Base-by-base conservation (phyloP, 2,797 vertebrate species). In the Lycodopsis pacificus region DNA sequence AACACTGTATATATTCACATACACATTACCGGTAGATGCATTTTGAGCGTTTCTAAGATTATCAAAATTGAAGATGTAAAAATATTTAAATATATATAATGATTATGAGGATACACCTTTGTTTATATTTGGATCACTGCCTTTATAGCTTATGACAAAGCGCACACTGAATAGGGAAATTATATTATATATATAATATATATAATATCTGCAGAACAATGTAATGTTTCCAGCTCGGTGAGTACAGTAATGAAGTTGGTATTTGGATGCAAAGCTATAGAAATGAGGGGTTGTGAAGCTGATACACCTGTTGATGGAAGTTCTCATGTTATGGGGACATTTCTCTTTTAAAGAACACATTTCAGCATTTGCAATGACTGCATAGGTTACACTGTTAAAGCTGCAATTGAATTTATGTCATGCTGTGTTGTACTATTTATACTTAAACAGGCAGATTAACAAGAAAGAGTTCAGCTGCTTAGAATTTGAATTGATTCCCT, bases 201-300 rank as follows among this genome's bases (percentile, higher is more conserved):
- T n/a, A 65, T n/a, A 57, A 44, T 14, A 14, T 73, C 80, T 73
- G 62, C 46, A 69, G 65, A 9, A 30, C 49, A 42, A 44, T 48
- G 54, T 65, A 3, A 80, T 56, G 46, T 83, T 76, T 80, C 58
- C 69, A 65, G 75, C 38, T 70, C 38, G 36, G 61, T 66, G 67
- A 63, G 63, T 12, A 2, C 73, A 68, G 71, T 81, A 81, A 81
- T 84, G 80, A 76, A 76, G 75, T 71, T 20, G 71, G 58, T 88
- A 80, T 84, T 77, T 86, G 72, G 69, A 79, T 53, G 69, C 69
- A 78, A 69, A 81, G 59, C 44, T 75, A 40, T 9, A 53, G 17
- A 77, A 74, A 15, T 22, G 49, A 76, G 27, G 7, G 22, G 65
- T 58, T 7, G 59, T 58, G 72, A 73, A 36, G 53, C 38, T 17